These are phyloP conservation scores for Sciaenops ocellatus DNA, from an alignment of 2,797 vertebrate genomes.

Conservation along the genomic window DNA sequence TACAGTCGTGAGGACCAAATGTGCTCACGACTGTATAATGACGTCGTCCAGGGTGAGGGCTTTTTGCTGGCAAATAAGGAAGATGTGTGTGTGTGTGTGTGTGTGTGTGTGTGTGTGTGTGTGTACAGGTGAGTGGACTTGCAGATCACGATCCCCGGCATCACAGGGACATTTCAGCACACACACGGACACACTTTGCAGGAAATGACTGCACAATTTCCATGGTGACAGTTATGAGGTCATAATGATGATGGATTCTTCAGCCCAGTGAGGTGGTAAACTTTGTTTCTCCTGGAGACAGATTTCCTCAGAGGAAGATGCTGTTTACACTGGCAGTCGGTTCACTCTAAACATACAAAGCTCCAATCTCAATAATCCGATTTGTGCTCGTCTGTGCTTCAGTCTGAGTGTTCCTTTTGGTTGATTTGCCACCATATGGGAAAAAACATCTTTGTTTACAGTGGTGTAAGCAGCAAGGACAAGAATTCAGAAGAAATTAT, in stretches of 20 bases:
- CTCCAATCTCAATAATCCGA: constrained; percentile 53
- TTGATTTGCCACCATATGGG: neutral
- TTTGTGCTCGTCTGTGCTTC: constrained; percentile 23
- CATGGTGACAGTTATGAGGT: constrained; percentile 47
- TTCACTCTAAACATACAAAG: constrained; percentile 26
- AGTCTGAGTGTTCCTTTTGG: neutral
- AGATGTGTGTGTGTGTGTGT: constrained; percentile 6
- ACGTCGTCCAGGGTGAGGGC: constrained; percentile 17
- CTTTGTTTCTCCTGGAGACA: constrained; percentile 40
- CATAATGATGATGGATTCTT: constrained; percentile 63
- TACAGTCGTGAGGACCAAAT: constrained; percentile 26
- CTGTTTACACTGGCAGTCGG: constrained; percentile 37
- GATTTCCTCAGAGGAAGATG: constrained; percentile 14
- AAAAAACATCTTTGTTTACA: constrained; percentile 5
- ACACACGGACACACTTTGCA: neutral
- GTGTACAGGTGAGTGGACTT: neutral
- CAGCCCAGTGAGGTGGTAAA: constrained; percentile 25
- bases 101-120: constrained; percentile 28
- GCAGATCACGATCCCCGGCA: neutral
- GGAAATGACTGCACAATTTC: constrained; percentile 43
- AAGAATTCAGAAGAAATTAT: too few species aligned
- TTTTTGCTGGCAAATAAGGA: neutral
- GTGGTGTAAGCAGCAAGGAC: neutral
- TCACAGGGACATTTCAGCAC: neutral
- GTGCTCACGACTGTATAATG: neutral